Evolutionary conservation across 2,888 invertebrate genomes (phyloP).

Genomic region (Muscina levida): DNA sequence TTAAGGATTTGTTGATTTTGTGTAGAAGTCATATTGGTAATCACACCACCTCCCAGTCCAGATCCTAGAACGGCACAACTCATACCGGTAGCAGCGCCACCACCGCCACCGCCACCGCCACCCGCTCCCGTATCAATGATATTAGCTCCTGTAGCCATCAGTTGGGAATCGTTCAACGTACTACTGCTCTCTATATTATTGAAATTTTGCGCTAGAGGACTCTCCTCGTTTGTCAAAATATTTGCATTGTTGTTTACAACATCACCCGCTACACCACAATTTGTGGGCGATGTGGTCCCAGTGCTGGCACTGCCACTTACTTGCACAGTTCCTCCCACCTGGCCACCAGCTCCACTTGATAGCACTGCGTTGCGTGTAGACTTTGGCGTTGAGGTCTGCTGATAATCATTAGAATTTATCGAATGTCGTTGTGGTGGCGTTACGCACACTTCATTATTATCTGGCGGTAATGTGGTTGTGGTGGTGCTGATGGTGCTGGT

Average conservation of each 20-base stretch:
- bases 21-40: slow-evolving; percentile 9
- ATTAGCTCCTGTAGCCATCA: slow-evolving; percentile 32
- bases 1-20: slow-evolving; percentile 59
- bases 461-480: slow-evolving; percentile 45
- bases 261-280: slow-evolving; percentile 66
- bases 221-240: slow-evolving; percentile 62
- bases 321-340: too few relatives aligned
- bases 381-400: slow-evolving; percentile 73
- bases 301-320: slow-evolving; percentile 58
- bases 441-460: slow-evolving; percentile 56
- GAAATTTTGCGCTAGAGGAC: slow-evolving; percentile 62
- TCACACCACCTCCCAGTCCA: slow-evolving; percentile 12
- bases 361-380: slow-evolving; percentile 57
- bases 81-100: neutral
- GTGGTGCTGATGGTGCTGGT: slow-evolving; percentile 1
- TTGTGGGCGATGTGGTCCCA: slow-evolving; percentile 71
- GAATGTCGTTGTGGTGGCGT: slow-evolving; percentile 73
- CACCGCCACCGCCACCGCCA: slow-evolving; percentile 37
- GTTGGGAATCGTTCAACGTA: slow-evolving; percentile 64
- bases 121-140: slow-evolving; percentile 42
- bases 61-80: slow-evolving; percentile 58
- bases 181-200: slow-evolving; percentile 64
- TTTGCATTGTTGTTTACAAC: slow-evolving; percentile 46
- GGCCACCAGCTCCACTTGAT: neutral
- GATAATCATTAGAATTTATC: slow-evolving; percentile 73